Base-by-base conservation (phyloP, 2,797 vertebrate genomes). In the Pseudochirops cupreus region DNA sequence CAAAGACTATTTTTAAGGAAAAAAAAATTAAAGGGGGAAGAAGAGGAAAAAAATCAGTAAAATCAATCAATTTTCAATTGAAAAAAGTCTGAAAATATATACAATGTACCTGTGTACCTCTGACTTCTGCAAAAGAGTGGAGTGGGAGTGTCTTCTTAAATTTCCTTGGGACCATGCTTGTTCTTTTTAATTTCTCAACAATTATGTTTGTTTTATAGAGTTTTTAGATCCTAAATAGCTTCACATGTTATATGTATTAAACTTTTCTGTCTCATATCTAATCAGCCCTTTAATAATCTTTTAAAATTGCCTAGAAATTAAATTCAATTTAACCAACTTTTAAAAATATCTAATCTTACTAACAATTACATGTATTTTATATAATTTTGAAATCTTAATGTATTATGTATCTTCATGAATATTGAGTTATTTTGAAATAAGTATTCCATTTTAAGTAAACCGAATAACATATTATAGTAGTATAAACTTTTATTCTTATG, bases 401-500 rank as follows among this genome's bases (percentile, higher is more conserved):
- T 24, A 33, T 74, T 39, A 74, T 39, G 16, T 39, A 74, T 74
- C 16, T 74, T 74, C 11, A 74, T 74, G 16, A 74, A 39, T n/a
- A 21, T 74, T n/a, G 62, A 74, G 7, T 18, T 39, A 39, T 74
- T 74, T 82, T 87, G 39, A 87, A 87, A 87, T 87, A 26, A 3
- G 24, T 11, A 26, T 46, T 50, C 9, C 9, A 18, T 50, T 87
- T 87, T 87, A 46, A 46, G 39, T 87, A 87, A 87, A 26, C 31
- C 46, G 74, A 50, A 21, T 39, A 74, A 39, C 18, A 14, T n/a
- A 39, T 74, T 67, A 67, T 39, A 53, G 4, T 92, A 33, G 0
- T 94, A 52, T 95, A 28, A 95, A 91, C 58, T 82, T 92, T 96
- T n/a, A 89, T 62, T 93, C 59, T 96, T 97, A 90, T 92, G 46